A percentile compares a stretch with the other conserved stretches of the same genome.
Evolutionary conservation across 2,888 invertebrate genomes (phyloP).

Genomic region (Protophormia terraenovae): DNA sequence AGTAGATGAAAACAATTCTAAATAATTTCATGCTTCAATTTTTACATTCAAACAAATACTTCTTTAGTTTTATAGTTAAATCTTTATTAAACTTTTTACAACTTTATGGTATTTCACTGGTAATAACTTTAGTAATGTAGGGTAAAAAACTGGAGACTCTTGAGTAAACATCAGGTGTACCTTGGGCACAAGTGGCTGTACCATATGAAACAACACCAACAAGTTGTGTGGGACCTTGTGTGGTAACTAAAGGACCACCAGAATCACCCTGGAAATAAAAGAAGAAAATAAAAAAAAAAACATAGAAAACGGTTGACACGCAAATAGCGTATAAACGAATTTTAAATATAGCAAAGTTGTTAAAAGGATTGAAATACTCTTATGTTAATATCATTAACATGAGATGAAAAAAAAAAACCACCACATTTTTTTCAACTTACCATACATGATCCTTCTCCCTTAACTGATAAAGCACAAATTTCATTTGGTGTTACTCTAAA

Average conservation of each 20-base stretch:
- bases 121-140: slow-evolving; percentile 76
- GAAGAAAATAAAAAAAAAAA: not conserved
- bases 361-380: too few species aligned
- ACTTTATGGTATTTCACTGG: slow-evolving; percentile 70
- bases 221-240: slow-evolving; percentile 71
- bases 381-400: too few species aligned
- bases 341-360: too few species aligned
- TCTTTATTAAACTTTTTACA: slow-evolving; percentile 62
- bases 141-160: slow-evolving; percentile 78
- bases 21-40: slow-evolving; percentile 71
- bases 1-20: slow-evolving; percentile 2
- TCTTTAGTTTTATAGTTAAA: slow-evolving; percentile 32
- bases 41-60: slow-evolving; percentile 43
- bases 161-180: slow-evolving; percentile 79
- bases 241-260: slow-evolving; percentile 79
- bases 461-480: slow-evolving; percentile 76
- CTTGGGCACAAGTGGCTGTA: slow-evolving; percentile 75
- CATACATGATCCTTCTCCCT: slow-evolving; percentile 78
- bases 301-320: not conserved
- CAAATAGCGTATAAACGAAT: not conserved
- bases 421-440: slow-evolving; percentile 71
- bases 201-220: slow-evolving; percentile 81
- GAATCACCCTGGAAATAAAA: slow-evolving; percentile 78
- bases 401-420: not conserved
- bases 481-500: slow-evolving; percentile 77